These are phyloP conservation scores for Erethizon dorsatum DNA, from an alignment of 2,797 vertebrate genomes.

Conservation along the genomic window DNA sequence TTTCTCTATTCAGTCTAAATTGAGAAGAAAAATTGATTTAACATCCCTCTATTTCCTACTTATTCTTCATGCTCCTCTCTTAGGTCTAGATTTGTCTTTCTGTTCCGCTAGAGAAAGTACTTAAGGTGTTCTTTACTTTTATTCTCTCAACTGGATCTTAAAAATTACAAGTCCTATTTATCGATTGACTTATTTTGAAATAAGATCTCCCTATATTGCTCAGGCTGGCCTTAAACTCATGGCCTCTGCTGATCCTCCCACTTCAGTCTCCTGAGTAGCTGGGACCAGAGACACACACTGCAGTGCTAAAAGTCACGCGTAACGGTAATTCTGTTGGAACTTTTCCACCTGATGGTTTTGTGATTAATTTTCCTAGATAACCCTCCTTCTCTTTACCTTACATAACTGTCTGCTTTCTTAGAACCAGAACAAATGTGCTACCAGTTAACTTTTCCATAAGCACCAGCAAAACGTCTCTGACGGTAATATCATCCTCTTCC, in stretches of 20 bases:
- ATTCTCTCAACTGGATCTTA: slow-evolving; percentile 37
- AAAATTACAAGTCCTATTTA: neutral
- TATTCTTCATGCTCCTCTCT: slow-evolving; percentile 50
- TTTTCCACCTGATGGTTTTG: neutral
- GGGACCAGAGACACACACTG: neutral
- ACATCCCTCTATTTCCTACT: slow-evolving; percentile 32
- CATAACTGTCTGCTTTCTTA: slow-evolving; percentile 63
- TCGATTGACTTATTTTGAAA: neutral
- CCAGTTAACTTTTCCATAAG: slow-evolving; percentile 61
- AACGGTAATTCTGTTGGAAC: neutral
- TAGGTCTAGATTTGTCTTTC: slow-evolving; percentile 35
- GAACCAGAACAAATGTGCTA: slow-evolving; percentile 68
- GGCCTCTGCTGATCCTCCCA: neutral
- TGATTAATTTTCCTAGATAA: slow-evolving; percentile 56
- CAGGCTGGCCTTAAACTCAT: neutral
- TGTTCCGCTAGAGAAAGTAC: neutral
- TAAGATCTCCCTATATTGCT: neutral
- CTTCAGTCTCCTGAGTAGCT: neutral
- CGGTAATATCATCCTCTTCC: neutral
- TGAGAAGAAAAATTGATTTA: neutral
- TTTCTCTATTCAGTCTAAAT: slow-evolving; percentile 19
- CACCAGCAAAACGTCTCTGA: neutral
- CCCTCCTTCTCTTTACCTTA: slow-evolving; percentile 5
- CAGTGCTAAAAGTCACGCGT: neutral
- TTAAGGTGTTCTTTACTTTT: neutral